These are phyloP conservation scores for Phenganax marumi DNA, from an alignment of 92 coral and sea anemone species.

Conservation along the genomic window DNA sequence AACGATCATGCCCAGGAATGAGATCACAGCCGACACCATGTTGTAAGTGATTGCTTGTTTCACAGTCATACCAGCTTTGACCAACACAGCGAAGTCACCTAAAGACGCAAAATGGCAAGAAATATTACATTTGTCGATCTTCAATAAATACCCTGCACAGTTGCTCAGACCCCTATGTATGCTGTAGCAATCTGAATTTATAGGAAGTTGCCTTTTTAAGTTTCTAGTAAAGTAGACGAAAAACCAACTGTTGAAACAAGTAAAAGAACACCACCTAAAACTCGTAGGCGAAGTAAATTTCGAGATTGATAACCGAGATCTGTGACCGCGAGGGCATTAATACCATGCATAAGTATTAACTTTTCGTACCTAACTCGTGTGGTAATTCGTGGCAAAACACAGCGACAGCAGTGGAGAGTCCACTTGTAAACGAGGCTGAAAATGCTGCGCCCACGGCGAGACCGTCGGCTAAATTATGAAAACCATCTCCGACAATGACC, in stretches of 20 bases:
- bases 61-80: slow-evolving; percentile 89
- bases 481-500: slow-evolving; percentile 93
- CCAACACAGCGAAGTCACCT: slow-evolving; percentile 97
- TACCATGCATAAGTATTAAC: not conserved
- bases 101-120: slow-evolving; percentile 4
- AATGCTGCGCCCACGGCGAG: slow-evolving; percentile 96
- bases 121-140: not conserved
- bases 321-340: not conserved
- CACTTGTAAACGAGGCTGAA: slow-evolving; percentile 72
- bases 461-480: slow-evolving; percentile 94
- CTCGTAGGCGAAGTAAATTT: no score
- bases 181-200: no score
- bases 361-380: slow-evolving; percentile 82
- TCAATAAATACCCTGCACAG: not conserved
- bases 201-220: no score
- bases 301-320: no score
- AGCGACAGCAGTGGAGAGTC: slow-evolving; percentile 90
- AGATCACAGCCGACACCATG: slow-evolving; percentile 81
- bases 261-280: not conserved
- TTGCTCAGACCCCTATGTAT: no score
- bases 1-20: slow-evolving; percentile 76
- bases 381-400: slow-evolving; percentile 97
- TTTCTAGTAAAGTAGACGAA: no score
- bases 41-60: slow-evolving; percentile 87
- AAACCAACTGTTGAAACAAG: not conserved